phyloP scores from a whole-genome alignment of 1,140 invertebrate genomes.

The Caenorhabditis briggsae region DNA sequence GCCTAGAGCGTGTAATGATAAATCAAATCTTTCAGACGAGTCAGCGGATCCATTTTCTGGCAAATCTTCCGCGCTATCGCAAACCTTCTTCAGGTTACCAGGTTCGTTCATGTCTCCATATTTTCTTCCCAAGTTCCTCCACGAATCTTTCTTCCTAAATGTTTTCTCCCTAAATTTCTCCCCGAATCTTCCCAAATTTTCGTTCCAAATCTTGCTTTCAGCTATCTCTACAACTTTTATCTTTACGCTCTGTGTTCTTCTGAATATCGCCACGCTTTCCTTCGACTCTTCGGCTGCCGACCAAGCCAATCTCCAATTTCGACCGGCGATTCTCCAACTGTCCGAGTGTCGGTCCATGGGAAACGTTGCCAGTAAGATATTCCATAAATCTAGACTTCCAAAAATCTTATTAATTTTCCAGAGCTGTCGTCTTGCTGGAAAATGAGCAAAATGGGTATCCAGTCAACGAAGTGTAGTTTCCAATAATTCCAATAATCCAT shows the following conservation, averaged over 20 bases:
- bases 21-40: conserved; percentile 51
- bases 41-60: conserved; percentile 63
- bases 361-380: conserved; percentile 29
- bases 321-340: conserved; percentile 54
- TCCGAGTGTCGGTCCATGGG: conserved; percentile 35
- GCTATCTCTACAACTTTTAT: conserved; percentile 74
- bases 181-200: not conserved
- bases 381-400: conserved; percentile 87
- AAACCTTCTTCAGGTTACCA: conserved; percentile 74
- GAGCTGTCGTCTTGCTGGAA: conserved; percentile 34
- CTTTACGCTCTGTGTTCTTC: conserved; percentile 71
- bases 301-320: conserved; percentile 11
- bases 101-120: conserved; percentile 62
- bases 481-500: too few relatives aligned
- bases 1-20: not conserved
- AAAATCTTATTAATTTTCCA: conserved; percentile 83
- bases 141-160: too few relatives aligned
- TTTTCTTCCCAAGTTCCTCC: too few relatives aligned
- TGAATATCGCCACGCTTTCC: conserved; percentile 73
- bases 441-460: not conserved
- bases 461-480: conserved; percentile 26
- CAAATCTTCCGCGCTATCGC: conserved; percentile 75
- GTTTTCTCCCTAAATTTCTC: not conserved
- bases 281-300: conserved; percentile 56
- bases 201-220: conserved; percentile 8